Evolutionary conservation across 2,888 invertebrate genomes (phyloP), one percentile per base, ranked within the genome.

Genomic region (Encarsia formosa): DNA sequence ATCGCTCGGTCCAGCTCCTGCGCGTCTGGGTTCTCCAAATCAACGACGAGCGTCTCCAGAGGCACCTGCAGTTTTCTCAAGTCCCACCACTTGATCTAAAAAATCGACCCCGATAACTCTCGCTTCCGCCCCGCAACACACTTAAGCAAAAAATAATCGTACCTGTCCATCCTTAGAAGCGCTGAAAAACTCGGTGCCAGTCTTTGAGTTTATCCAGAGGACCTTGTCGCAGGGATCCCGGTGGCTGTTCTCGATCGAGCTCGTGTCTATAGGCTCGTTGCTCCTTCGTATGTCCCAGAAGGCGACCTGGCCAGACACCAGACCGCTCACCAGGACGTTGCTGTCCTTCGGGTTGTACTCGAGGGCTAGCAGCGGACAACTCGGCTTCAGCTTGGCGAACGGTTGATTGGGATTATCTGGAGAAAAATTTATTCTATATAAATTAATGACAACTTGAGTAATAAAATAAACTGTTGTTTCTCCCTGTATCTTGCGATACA

Each of bases 151-250:
- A n/a, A n/a, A n/a, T n/a, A n/a, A 15, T 16, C 34, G n/a, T 62
- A 91, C 86, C 75, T 91, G 90, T 3, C 97, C 96, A 74, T 97
- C 97, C 11, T 91, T 88, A 0, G 93, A 90, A 0, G 91, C 83
- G 0, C 95, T 93, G 76, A 96, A 95, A 71, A 95, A 95, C 71
- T 97, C 96, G 0, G 91, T 88, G 6, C 93, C 92, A 26, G 91
- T 90, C 78, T 97, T 97, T 0, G 94, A 93, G 69, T 92, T 91
- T 49, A 94, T 88, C 88, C 96, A 97, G 1, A 92, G 77, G 8
- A 92, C 87, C 61, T 88, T 88, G 62, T 88, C 84, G 1, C 91
- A 93, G 0, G 93, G 87, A 75, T 96, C 96, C 44, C 87, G 77
- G 71, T 96, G 96, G 50, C 93, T 90, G 52, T 84, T 81, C 67